Base-by-base conservation (phyloP, 2,113 vertebrate genomes). In the Genyomyrus donnyi region DNA sequence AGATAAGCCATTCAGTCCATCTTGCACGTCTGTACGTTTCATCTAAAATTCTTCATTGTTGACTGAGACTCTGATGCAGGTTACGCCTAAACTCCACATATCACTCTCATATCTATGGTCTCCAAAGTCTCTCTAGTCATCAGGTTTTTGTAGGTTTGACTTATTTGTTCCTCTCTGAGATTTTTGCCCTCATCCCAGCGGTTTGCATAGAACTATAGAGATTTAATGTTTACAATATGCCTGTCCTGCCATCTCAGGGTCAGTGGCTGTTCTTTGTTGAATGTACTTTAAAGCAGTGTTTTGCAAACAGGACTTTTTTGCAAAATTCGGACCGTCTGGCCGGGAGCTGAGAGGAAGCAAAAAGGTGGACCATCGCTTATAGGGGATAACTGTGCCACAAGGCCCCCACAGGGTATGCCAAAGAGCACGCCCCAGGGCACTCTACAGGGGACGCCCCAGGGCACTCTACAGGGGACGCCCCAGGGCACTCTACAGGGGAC, bases 381-480 rank as follows among this genome's bases (percentile, higher is more conserved):
- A 24, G 53, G 19, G 53, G 53, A 56, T 7, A 56, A 24, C 53
- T 56, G 21, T 27, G 24, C 58, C 24, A 62, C 21, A 66, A n/a
- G 58, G 58, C 58, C 24, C 2, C 15, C 3, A 17, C 8, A 1
- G 46, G 46, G 46, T 45, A 17, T 17, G 52, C 52, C 11, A 49
- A 9, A 49, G 49, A 2, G 11, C 49, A 49, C 10, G 2, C 48
- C 2, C 0, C 11, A 53, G 52, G 17, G 2, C 56, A 58, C 13
- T 62, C 56, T 24, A 8, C 56, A 5, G 2, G 13, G 24, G 2
- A 58, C 0, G 2, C 2, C 0, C 0, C 2, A 9, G 24, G 56
- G 56, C 24, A 21, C 0, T 5, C 17, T 24, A 2, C 19, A 7
- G 19, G 2, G 21, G 21, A 56, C 5, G 1, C 53, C 5, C 0